A percentile compares a stretch with the other conserved stretches of the same genome.
Conservation (phyloP, 2,113 vertebrate species). For the Martes martes region DNA sequence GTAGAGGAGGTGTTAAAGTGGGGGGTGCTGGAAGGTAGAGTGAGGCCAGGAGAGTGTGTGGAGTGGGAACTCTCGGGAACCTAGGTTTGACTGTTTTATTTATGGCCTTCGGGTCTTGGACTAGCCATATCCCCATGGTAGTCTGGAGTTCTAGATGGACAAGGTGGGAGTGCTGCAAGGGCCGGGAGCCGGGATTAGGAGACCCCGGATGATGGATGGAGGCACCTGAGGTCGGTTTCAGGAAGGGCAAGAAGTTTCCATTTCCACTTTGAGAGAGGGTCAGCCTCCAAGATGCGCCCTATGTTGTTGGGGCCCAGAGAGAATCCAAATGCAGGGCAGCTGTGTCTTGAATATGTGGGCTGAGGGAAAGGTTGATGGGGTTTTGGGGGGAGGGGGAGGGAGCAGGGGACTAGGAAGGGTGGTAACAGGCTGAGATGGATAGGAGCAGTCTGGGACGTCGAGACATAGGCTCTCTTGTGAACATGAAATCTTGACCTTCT, state of each 20-base stretch:
- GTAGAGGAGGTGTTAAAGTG: not conserved
- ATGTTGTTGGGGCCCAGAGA: not conserved
- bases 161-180: too few species aligned
- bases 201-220: not conserved
- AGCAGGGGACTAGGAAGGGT: too few species aligned
- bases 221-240: not conserved
- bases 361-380: not conserved
- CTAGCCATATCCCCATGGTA: not conserved
- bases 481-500: too few species aligned
- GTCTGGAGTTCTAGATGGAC: not conserved
- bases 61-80: not conserved
- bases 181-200: not conserved
- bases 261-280: not conserved
- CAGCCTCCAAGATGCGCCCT: not conserved
- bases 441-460: not conserved
- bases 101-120: not conserved
- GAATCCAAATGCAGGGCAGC: not conserved
- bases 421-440: not conserved
- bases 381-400: too few species aligned
- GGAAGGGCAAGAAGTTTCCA: not conserved
- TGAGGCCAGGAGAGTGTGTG: not conserved
- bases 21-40: not conserved
- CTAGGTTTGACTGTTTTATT: not conserved
- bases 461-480: not conserved
- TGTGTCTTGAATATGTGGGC: not conserved